Conservation (phyloP, 2,797 vertebrate genomes). For the Adrianichthys oophorus region DNA sequence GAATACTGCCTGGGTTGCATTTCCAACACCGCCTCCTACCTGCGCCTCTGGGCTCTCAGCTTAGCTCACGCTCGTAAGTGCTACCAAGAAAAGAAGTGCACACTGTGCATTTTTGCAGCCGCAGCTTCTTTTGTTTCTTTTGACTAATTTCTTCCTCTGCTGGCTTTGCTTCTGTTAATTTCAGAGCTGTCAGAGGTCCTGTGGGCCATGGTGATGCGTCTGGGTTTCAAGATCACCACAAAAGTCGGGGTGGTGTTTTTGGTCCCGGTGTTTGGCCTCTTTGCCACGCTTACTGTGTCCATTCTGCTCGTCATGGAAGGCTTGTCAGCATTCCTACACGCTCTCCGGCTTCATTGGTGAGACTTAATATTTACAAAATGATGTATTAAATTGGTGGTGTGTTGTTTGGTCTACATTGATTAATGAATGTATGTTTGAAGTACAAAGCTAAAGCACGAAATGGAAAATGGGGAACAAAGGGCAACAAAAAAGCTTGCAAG, state of each 20-base stretch:
- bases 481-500: background rate
- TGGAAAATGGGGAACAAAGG: no score
- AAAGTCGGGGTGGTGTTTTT: slow-evolving; percentile 83
- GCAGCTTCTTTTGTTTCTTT: background rate
- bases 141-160: background rate
- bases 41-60: slow-evolving; percentile 96
- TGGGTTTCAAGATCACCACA: slow-evolving; percentile 83
- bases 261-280: slow-evolving; percentile 84
- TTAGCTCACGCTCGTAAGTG: slow-evolving; percentile 94
- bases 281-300: slow-evolving; percentile 86
- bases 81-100: background rate
- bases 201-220: slow-evolving; percentile 93
- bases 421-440: no score
- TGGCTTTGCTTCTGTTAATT: slow-evolving; percentile 10
- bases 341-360: slow-evolving; percentile 95
- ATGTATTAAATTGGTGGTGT: no score
- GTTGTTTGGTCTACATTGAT: no score
- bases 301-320: slow-evolving; percentile 98
- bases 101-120: background rate
- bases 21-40: slow-evolving; percentile 96
- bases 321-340: slow-evolving; percentile 95
- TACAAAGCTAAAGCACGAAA: no score
- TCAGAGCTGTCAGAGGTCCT: slow-evolving; percentile 94
- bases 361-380: slow-evolving; percentile 18
- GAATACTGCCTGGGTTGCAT: slow-evolving; percentile 97